Percentiles rank a stretch among this genome's conserved stretches.
phyloP scores from a whole-genome alignment of 2,113 vertebrate species.

The Lasiurus cinereus region DNA sequence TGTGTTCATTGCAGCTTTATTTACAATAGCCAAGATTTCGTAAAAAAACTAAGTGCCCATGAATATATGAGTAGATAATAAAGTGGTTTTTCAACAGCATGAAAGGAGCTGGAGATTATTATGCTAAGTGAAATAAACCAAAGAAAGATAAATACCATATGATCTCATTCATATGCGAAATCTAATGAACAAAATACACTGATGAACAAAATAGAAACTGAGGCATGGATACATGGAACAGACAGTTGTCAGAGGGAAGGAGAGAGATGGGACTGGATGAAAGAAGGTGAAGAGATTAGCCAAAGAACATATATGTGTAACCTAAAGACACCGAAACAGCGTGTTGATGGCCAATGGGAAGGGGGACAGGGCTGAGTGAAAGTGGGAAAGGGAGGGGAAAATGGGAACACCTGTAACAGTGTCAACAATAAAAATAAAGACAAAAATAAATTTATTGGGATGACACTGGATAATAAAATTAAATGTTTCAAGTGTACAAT shows the following conservation, averaged over 20 bases:
- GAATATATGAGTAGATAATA: neutral
- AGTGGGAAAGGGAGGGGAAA: neutral
- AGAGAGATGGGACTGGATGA: neutral
- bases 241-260: neutral
- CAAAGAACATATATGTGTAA: neutral
- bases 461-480: neutral
- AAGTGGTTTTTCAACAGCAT: neutral
- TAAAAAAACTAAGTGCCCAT: neutral
- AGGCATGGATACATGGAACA: neutral
- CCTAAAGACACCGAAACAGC: neutral
- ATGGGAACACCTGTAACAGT: neutral
- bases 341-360: neutral
- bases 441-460: neutral
- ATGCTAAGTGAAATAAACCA: neutral
- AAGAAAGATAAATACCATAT: neutral
- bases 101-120: neutral
- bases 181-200: neutral
- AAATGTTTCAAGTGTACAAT: neutral
- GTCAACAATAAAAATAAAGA: neutral
- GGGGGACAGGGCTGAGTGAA: neutral
- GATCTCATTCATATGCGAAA: neutral
- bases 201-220: neutral
- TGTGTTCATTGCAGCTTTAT: neutral
- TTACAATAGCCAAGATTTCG: neutral
- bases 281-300: neutral